Conservation (phyloP, 1,140 invertebrate genomes). For the Monochamus saltuarius region DNA sequence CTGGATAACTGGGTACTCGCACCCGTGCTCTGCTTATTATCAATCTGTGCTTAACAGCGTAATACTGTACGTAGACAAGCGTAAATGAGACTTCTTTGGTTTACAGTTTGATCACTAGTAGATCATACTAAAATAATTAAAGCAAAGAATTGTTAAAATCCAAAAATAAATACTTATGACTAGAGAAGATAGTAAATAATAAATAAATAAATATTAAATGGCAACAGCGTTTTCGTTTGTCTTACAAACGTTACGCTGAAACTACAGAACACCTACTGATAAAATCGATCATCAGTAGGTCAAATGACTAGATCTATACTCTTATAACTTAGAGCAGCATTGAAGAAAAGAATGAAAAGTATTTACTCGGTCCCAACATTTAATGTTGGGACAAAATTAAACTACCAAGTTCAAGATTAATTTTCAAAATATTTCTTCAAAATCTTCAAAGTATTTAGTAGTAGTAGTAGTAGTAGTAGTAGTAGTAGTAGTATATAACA, state of each 20-base stretch:
- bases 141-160: neutral
- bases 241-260: too few relatives aligned
- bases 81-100: conserved; percentile 7
- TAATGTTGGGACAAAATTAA: conserved; percentile 33
- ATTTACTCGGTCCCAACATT: conserved; percentile 39
- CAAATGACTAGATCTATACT: conserved; percentile 16
- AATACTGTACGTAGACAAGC: conserved; percentile 43
- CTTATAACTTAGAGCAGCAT: neutral
- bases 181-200: conserved; percentile 28
- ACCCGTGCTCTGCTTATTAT: conserved; percentile 26
- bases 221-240: neutral
- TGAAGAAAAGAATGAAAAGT: conserved; percentile 12
- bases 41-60: conserved; percentile 26
- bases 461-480: too few relatives aligned
- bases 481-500: too few relatives aligned
- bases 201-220: conserved; percentile 27
- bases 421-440: too few relatives aligned
- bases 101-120: conserved; percentile 9
- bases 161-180: conserved; percentile 4
- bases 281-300: conserved; percentile 7
- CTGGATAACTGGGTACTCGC: conserved; percentile 37
- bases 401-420: neutral
- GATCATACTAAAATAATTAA: neutral
- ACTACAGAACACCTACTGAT: conserved; percentile 4
- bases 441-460: too few relatives aligned